These are phyloP conservation scores for Spea multiplicata DNA, from an alignment of 2,113 vertebrate species.

Conservation along the genomic window DNA sequence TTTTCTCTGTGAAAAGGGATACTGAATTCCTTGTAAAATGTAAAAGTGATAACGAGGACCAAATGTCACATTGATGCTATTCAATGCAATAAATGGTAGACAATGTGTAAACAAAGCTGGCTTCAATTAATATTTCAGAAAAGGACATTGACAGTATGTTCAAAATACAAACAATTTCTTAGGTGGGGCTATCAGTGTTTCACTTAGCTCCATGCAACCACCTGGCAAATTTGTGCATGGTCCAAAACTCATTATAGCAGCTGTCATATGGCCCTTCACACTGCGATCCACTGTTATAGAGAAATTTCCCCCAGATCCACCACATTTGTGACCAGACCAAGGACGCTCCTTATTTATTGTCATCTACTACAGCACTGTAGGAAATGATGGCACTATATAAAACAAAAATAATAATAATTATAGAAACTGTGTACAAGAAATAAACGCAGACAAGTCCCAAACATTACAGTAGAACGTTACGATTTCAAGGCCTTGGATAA, in stretches of 20 bases:
- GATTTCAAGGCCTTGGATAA: too few relatives aligned
- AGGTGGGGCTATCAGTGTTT: slow-evolving; percentile 1
- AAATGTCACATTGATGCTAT: slow-evolving; percentile 22
- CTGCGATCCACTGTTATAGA: not conserved
- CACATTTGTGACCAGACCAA: not conserved
- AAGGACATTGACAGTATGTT: slow-evolving; percentile 18
- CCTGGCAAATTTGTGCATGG: not conserved
- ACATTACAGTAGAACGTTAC: too few relatives aligned
- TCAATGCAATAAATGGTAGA: slow-evolving; percentile 4
- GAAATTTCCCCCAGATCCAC: not conserved
- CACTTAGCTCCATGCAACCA: not conserved
- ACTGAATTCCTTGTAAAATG: slow-evolving; percentile 25
- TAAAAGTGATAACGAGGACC: slow-evolving; percentile 31
- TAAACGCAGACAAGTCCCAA: too few relatives aligned
- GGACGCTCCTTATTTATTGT: too few relatives aligned
- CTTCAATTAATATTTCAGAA: slow-evolving; percentile 16
- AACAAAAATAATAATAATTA: too few relatives aligned
- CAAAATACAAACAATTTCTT: slow-evolving; percentile 3
- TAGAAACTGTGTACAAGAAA: too few relatives aligned
- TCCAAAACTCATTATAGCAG: not conserved
- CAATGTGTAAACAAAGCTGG: slow-evolving; percentile 34
- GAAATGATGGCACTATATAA: too few relatives aligned
- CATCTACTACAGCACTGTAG: too few relatives aligned
- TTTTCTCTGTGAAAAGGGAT: not conserved
- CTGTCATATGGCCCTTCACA: not conserved